Evolutionary conservation across 2,113 vertebrate genomes (phyloP).

Genomic region (Chlamydotis undulata): DNA sequence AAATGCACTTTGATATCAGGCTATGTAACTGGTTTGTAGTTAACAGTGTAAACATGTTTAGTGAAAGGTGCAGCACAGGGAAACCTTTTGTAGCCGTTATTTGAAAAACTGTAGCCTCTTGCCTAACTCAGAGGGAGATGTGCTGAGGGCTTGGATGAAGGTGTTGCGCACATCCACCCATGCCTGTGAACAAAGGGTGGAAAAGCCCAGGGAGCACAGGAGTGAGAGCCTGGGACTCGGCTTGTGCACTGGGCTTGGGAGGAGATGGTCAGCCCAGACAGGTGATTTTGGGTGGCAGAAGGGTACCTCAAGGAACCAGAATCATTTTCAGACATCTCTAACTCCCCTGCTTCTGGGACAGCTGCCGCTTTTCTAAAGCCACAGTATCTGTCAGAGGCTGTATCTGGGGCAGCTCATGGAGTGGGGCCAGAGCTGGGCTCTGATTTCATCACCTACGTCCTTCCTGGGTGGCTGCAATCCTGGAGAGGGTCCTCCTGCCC

Average conservation of each 20-base stretch:
- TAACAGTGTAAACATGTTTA: not conserved
- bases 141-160: not conserved
- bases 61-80: not conserved
- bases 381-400: not conserved
- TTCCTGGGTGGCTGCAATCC: not conserved
- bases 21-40: not conserved
- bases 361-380: not conserved
- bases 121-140: fast-evolving
- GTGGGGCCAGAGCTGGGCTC: not conserved
- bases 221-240: fast-evolving
- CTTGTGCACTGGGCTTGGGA: no score
- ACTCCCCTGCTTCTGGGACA: not conserved
- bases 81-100: not conserved
- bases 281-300: not conserved
- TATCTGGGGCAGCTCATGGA: not conserved
- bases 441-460: not conserved
- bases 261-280: not conserved
- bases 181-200: fast-evolving
- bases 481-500: not conserved
- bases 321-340: not conserved
- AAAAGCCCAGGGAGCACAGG: not conserved
- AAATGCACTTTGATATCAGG: not conserved
- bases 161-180: fast-evolving
- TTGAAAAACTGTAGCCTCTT: not conserved
- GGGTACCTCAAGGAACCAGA: not conserved